These are phyloP conservation scores for Apeira syringaria DNA, from an alignment of 2,888 invertebrate genomes.

Conservation along the genomic window DNA sequence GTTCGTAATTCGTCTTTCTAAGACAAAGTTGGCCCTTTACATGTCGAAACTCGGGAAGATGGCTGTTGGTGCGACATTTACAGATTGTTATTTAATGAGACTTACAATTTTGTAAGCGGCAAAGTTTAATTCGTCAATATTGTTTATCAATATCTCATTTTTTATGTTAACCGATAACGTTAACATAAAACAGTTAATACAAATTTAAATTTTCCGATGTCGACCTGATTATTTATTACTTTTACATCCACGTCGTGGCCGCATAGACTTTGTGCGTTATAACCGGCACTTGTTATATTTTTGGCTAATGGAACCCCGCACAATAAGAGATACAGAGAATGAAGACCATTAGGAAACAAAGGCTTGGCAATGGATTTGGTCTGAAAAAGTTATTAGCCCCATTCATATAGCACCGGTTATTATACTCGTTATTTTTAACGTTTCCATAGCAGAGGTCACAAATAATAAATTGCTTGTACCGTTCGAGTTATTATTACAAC, in stretches of 20 bases:
- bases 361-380: slow-evolving; percentile 30
- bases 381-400: slow-evolving; percentile 30
- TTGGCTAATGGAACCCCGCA: slow-evolving; percentile 28
- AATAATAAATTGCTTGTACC: slow-evolving; percentile 28
- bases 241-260: no score
- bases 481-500: slow-evolving; percentile 29
- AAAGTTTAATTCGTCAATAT: slow-evolving; percentile 36
- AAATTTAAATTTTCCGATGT: no score
- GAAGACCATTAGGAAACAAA: slow-evolving; percentile 34
- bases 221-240: no score
- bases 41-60: slow-evolving; percentile 17
- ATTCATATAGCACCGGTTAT: slow-evolving; percentile 24
- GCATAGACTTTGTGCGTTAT: no score
- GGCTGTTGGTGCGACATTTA: slow-evolving; percentile 20
- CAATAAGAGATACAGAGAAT: slow-evolving; percentile 30
- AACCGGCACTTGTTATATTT: slow-evolving; percentile 29
- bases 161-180: no score
- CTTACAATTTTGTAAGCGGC: slow-evolving; percentile 31
- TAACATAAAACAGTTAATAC: no score
- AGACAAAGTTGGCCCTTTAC: slow-evolving; percentile 20
- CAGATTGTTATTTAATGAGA: slow-evolving; percentile 31
- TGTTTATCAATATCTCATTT: no score
- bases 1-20: slow-evolving; percentile 20
- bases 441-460: slow-evolving; percentile 21
- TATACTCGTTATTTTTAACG: slow-evolving; percentile 25